Percentiles rank a stretch among this genome's conserved stretches.
phyloP scores from a whole-genome alignment of 2,113 vertebrate species.

The Tauraco erythrolophus region DNA sequence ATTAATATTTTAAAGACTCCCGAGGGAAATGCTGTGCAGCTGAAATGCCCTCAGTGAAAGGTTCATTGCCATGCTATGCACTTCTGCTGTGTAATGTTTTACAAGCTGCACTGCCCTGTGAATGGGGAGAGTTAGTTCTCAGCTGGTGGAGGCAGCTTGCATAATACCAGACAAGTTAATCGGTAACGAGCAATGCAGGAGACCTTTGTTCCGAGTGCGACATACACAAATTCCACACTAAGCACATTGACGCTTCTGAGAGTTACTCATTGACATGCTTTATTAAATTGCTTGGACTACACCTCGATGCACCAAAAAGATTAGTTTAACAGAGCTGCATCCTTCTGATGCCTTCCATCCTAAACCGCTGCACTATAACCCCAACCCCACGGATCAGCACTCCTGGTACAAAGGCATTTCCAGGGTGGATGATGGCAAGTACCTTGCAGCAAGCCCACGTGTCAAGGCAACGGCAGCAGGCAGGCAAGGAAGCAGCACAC shows the following conservation, averaged over 20 bases:
- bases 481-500: not conserved
- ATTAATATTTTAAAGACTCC: constrained; percentile 47
- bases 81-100: constrained; percentile 44
- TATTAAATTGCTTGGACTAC: constrained; percentile 25
- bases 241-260: constrained; percentile 28
- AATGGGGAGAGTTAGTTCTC: constrained; percentile 29
- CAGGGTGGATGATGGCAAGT: not conserved
- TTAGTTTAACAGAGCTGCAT: not conserved
- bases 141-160: constrained; percentile 24
- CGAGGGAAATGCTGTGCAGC: constrained; percentile 26
- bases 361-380: not conserved
- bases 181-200: constrained; percentile 53
- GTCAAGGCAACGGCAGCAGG: not conserved
- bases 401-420: not conserved
- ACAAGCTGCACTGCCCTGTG: not conserved
- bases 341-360: not conserved
- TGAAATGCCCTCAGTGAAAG: constrained; percentile 37
- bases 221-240: constrained; percentile 50
- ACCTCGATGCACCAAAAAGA: not conserved
- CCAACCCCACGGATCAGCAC: not conserved
- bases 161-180: constrained; percentile 71
- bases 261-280: constrained; percentile 72
- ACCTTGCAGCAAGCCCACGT: not conserved
- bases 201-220: constrained; percentile 74
- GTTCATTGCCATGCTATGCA: constrained; percentile 37